Percentiles rank a stretch among this genome's conserved stretches.
Conservation (phyloP, 1,140 invertebrate genomes). For the Orius laevigatus region DNA sequence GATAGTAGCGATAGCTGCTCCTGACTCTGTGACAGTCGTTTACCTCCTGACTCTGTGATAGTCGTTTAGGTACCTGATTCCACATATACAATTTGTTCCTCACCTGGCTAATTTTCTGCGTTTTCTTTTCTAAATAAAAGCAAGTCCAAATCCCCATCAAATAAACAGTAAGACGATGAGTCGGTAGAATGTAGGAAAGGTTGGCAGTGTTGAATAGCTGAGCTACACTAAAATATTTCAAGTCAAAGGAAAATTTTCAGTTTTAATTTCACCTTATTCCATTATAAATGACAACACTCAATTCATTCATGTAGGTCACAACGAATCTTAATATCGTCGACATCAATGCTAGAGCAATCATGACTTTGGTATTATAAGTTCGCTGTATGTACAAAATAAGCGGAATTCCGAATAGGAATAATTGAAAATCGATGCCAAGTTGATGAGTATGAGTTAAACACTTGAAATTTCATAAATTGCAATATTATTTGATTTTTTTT, state of each 20-base stretch:
- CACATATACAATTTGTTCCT: background rate
- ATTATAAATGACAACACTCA: slow-evolving; percentile 44
- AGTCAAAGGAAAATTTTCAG: background rate
- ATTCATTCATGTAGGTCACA: slow-evolving; percentile 35
- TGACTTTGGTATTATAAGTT: slow-evolving; percentile 26
- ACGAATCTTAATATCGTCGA: slow-evolving; percentile 44
- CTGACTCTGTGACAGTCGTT: too few species aligned
- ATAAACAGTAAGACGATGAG: slow-evolving; percentile 46
- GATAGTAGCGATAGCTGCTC: too few species aligned
- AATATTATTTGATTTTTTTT: background rate
- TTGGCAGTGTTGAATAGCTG: slow-evolving; percentile 25
- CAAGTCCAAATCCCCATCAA: slow-evolving; percentile 43
- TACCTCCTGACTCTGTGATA: too few species aligned
- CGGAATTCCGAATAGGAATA: slow-evolving; percentile 52
- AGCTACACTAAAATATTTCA: slow-evolving; percentile 12
- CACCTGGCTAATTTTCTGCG: slow-evolving; percentile 2
- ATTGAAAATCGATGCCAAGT: slow-evolving; percentile 66
- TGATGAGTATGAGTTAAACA: slow-evolving; percentile 52
- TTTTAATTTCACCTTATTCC: slow-evolving; percentile 39
- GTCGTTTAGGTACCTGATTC: too few species aligned
- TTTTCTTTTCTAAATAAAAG: slow-evolving; percentile 30
- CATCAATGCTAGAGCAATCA: slow-evolving; percentile 29
- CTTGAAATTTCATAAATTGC: slow-evolving; percentile 31
- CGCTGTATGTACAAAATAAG: slow-evolving; percentile 29
- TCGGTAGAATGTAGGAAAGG: slow-evolving; percentile 38